Evolutionary conservation across 2,113 vertebrate genomes (phyloP), one percentile per base, ranked within the genome.

Genomic region (Scomber colias): DNA sequence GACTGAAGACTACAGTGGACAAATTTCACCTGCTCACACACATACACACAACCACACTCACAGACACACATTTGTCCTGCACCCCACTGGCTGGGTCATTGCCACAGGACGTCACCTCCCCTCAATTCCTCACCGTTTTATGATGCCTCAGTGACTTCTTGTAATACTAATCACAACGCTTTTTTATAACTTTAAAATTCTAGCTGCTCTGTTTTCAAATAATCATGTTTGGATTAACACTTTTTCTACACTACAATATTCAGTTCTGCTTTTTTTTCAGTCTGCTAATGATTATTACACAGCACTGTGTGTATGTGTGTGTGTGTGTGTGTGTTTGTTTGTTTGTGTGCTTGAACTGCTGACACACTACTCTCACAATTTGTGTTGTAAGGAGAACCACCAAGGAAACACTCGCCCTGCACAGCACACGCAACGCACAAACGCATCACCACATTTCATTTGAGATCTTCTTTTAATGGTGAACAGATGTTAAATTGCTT

Each of bases 71-170:
- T 56, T 61, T 67, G 88, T 91, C 88, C 92, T 90, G 84, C 90
- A 83, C 73, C 87, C 89, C 91, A 91, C 91, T 90, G 91, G 89
- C 89, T 95, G 92, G 92, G 92, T 87, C 79, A 80, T 75, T 56
- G 40, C 84, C 91, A 90, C 87, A 83, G 92, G 87, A 90, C 90
- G 11, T 46, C 72, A 53, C 69, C 81, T 67, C 77, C 85, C 69
- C 57, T 67, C 40, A 49, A 49, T 69, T 56, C 77, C 79, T 88
- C 82, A 71, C 83, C 67, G 70, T 89, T 79, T 86, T 87, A 88
- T 61, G 82, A 91, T 89, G 91, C 88, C 94, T 92, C 93, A 92
- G 86, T 92, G 89, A 93, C 92, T 92, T 83, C 62, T 92, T 93
- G 88, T 89, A 86, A 92, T 92, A 94, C 87, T 83, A 90, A 93